Percentiles rank a stretch among this genome's conserved stretches.
Conservation (phyloP, 2,113 vertebrate genomes). For the Microcebus ravelobensis region DNA sequence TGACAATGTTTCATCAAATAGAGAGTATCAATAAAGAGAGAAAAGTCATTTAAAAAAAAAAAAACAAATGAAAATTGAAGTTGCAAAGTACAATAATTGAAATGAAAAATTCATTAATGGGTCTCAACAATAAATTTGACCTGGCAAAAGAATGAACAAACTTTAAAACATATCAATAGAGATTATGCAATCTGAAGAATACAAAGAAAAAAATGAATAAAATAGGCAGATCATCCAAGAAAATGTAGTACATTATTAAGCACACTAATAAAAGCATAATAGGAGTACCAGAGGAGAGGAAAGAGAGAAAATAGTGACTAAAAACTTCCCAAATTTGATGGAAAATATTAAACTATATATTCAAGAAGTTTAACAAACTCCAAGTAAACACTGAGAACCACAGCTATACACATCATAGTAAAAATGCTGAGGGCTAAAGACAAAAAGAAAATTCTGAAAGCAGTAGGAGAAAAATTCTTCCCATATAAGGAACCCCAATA, state of each 20-base stretch:
- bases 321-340: neutral
- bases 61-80: neutral
- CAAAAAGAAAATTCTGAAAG: neutral
- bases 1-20: neutral
- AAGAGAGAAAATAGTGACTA: neutral
- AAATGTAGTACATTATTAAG: neutral
- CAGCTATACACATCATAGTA: neutral
- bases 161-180: neutral
- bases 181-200: neutral
- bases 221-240: neutral
- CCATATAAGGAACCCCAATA: neutral
- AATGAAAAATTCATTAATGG: neutral
- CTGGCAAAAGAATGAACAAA: neutral
- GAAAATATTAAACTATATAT: neutral
- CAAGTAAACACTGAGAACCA: neutral
- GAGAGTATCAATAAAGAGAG: neutral
- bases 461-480: neutral
- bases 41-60: neutral
- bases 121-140: neutral
- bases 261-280: neutral
- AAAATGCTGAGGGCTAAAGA: neutral
- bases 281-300: neutral
- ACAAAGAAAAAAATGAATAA: neutral
- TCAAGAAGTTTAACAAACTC: neutral
- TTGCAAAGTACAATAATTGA: neutral